Evolutionary conservation across 1,140 invertebrate genomes (phyloP).

Genomic region (Micrasema minimum): DNA sequence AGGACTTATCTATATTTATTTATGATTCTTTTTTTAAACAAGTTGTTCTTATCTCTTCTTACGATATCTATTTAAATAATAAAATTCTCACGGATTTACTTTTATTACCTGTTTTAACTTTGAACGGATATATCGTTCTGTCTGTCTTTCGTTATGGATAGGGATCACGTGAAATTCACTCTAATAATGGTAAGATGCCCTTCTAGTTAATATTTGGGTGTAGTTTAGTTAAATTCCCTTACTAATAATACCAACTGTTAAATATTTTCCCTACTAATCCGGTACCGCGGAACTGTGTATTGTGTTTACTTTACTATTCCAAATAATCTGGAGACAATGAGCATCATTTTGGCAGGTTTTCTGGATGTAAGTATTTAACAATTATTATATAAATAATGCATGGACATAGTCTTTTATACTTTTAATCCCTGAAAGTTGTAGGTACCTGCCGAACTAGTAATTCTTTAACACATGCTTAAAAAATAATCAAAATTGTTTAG

Average conservation of each 20-base stretch:
- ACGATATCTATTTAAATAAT: no score
- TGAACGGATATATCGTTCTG: not conserved
- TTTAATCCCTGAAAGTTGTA: no score
- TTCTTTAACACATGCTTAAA: no score
- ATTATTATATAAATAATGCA: no score
- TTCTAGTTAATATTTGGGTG: slow-evolving; percentile 15
- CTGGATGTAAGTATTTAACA: slow-evolving; percentile 47
- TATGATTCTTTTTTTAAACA: no score
- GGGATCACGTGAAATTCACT: slow-evolving; percentile 31
- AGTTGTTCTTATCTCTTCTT: no score
- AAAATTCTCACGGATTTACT: not conserved
- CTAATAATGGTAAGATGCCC: slow-evolving; percentile 30
- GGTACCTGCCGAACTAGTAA: no score
- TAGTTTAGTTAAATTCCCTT: slow-evolving; percentile 3
- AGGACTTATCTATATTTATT: no score
- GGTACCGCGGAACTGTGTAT: slow-evolving; percentile 18
- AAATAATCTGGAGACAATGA: slow-evolving; percentile 31
- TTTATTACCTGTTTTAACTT: slow-evolving; percentile 16
- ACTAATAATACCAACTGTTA: slow-evolving; percentile 19
- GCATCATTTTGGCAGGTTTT: slow-evolving; percentile 49
- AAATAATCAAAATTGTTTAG: no score
- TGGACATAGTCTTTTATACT: no score
- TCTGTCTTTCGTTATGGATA: slow-evolving; percentile 19
- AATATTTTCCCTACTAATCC: slow-evolving; percentile 28
- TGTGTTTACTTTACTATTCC: slow-evolving; percentile 29